Conservation (phyloP, 2,113 vertebrate genomes). For the Phalacrocorax brasilianus region DNA sequence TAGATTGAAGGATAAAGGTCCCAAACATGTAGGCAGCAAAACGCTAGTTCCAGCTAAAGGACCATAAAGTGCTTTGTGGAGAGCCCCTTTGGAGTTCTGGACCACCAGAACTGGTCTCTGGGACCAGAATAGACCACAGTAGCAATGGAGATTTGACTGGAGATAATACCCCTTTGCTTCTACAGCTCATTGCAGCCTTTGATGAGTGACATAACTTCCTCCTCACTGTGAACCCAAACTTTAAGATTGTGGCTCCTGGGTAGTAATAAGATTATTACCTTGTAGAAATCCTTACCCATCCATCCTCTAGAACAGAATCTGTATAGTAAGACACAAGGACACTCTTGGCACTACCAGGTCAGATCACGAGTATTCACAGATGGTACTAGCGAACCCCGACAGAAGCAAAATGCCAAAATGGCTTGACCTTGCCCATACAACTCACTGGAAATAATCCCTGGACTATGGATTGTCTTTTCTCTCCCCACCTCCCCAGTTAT, state of each 20-base stretch:
- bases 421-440: background rate
- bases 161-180: background rate
- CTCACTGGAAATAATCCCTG: background rate
- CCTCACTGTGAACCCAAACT: background rate
- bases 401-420: background rate
- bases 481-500: background rate
- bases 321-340: background rate
- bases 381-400: background rate
- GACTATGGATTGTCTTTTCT: background rate
- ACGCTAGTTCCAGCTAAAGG: background rate
- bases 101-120: background rate
- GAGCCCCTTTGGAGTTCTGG: background rate
- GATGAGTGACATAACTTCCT: background rate
- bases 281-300: background rate
- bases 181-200: background rate
- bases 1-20: background rate
- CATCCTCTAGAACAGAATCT: background rate
- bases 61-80: background rate
- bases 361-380: background rate
- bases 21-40: background rate
- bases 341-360: background rate
- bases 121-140: background rate
- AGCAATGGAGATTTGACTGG: background rate
- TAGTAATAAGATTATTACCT: fast-evolving
- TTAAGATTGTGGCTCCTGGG: background rate